Evolutionary conservation across 2,888 invertebrate species (phyloP).

Genomic region (Trichopoda pennipes): DNA sequence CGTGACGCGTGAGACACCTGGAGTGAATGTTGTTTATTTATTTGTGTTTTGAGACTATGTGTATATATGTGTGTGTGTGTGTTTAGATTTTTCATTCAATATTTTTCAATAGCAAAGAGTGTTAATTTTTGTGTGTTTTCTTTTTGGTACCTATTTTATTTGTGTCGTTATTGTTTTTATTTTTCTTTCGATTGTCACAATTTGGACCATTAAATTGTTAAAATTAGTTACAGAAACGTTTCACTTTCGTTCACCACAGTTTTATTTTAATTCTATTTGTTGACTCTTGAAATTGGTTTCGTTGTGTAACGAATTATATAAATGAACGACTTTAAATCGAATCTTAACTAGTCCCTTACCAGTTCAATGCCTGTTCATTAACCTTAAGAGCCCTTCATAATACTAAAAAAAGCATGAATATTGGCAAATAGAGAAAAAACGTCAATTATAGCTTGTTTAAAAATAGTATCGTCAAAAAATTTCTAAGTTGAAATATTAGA

Average conservation of each 20-base stretch:
- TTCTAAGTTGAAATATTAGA: no score
- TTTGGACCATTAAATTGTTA: conserved; percentile 81
- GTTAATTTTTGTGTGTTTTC: conserved; percentile 7
- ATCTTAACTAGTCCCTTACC: conserved; percentile 54
- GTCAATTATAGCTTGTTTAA: no score
- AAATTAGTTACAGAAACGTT: conserved; percentile 63
- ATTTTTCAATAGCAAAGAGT: conserved; percentile 18
- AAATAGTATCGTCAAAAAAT: no score
- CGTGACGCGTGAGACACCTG: conserved; percentile 80
- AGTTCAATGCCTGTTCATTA: conserved; percentile 50
- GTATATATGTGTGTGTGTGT: conserved; percentile 1
- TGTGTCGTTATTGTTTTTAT: neutral
- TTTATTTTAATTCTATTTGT: conserved; percentile 38
- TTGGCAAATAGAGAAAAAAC: neutral
- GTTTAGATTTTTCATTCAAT: neutral
- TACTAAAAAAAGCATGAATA: conserved; percentile 3
- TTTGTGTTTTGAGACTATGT: neutral
- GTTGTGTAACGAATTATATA: conserved; percentile 47
- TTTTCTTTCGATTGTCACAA: conserved; percentile 75
- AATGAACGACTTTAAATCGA: conserved; percentile 57
- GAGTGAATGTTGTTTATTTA: conserved; percentile 76
- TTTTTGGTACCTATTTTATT: conserved; percentile 15
- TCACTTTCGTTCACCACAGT: conserved; percentile 40
- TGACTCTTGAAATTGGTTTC: conserved; percentile 43
- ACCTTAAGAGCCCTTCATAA: conserved; percentile 48